Base-by-base conservation (phyloP, 1,140 invertebrate genomes). In the Ceratitis capitata region DNA sequence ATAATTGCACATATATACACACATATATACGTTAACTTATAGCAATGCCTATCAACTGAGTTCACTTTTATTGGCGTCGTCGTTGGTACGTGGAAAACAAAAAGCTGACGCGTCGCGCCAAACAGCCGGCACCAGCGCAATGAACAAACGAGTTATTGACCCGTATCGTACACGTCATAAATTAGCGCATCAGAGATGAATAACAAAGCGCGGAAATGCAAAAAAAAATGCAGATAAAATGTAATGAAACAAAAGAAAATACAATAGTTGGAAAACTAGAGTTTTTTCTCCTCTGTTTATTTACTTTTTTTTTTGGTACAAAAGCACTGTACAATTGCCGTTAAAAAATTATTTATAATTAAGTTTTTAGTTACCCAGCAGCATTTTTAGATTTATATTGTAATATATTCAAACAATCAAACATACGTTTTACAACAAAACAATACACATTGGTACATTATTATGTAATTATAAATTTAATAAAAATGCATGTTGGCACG, bases 401-500 rank as follows among this genome's bases (percentile, higher is more conserved):
- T 39, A 78, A 35, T n/a, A n/a, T n/a, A n/a, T n/a, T n/a, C 69
- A 78, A 10, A 78, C 10, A 78, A 78, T n/a, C n/a, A n/a, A n/a
- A n/a, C n/a, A n/a, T 26, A 3, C 69, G 14, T 19, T 10, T 42
- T 42, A 78, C 69, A 42, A 78, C 69, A 78, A 78, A 23, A 42
- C 35, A 78, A 1, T 45, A 9, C n/a, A n/a, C n/a, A n/a, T n/a
- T n/a, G n/a, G n/a, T n/a, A n/a, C n/a, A n/a, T n/a, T 23, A 78
- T 78, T 78, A 78, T 78, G 69, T 78, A 78, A 78, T 78, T 78
- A 78, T 78, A 23, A 45, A 23, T 78, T 10, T 45, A 39, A 39
- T n/a, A n/a, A 69, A 69, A 45, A 45, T 78, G 39, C 69, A 78
- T 78, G 69, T 78, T 32, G 69, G n/a, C 69, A 78, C 45, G 69